Evolutionary conservation across 2,797 vertebrate genomes (phyloP), one percentile per base, ranked within the genome.

Genomic region (Rhyacichthys aspro): DNA sequence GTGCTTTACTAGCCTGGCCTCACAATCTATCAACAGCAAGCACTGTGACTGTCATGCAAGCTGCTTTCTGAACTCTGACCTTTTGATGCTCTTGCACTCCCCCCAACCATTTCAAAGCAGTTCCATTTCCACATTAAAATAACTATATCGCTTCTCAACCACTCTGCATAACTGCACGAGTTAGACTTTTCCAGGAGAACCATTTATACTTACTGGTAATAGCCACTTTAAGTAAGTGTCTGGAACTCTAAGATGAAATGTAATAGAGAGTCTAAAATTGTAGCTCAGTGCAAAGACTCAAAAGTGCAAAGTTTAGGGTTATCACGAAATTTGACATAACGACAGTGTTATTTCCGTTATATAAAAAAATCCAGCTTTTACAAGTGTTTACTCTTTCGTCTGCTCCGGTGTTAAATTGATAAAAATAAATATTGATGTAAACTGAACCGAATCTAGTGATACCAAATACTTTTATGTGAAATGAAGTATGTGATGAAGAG

Each of bases 41-140:
- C 12, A 39, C 9, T 39, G 42, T 43, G 42, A 43, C 42, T 16
- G 36, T 53, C 16, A 39, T 18, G 37, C 36, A 23, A 10, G 33
- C 36, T 39, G 50, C 50, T n/a, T 37, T n/a, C 36, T 53, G 37
- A 53, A 17, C 36, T 53, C 11, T 53, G 50, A 41, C 18, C 37
- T 23, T 39, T 53, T 23, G 19, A 14, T 39, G 36, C 37, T 23
- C 19, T 53, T 53, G 50, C 37, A 39, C 50, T 41, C 17, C 11
- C n/a, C 39, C 18, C 14, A 38, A 34, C 50, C 39, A 53, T 23
- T 53, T 12, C 11, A 8, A 12, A 53, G 36, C 16, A 23, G 3
- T 28, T 3, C 36, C 50, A 53, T 23, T 23, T 36, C 12, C 37
- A 53, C 19, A 39, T 39, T 23, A 53, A 39, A 53, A 23, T 17